Base-by-base conservation (phyloP, 2,888 invertebrate genomes). In the Diarsia mendica region DNA sequence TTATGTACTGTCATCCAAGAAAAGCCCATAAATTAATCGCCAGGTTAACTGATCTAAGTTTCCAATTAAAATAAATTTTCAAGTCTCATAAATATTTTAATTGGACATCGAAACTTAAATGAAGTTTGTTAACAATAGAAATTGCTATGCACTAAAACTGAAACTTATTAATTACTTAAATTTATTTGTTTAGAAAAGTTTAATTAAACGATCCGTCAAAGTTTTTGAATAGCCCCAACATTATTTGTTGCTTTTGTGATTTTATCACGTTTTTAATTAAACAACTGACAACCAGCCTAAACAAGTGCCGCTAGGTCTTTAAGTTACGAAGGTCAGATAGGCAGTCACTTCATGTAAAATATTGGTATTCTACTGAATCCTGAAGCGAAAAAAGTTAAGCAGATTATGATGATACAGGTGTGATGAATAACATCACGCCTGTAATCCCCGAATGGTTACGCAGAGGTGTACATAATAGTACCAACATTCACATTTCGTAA, bases 41-140 rank as follows among this genome's bases (percentile, higher is more conserved):
- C 13, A 0, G 61, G 15, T 46, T 75, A 28, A 68, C 33, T 60
- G 15, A 39, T 13, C 4, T 33, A 51, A 67, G 23, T 46, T 76
- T 44, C 1, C 20, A 28, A 55, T 58, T n/a, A 6, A 46, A 61
- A 39, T 28, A 33, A 33, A 9, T 53, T 68, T 28, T 55, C 39
- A 63, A 44, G 18, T 48, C 61, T 70, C 61, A 63, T 79, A 63
- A 75, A 75, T 44, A 77, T 77, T 67, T 28, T 77, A 49, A 69
- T 79, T 61, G n/a, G 18, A 8, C 9, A 79, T 20, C 20, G 1
- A 23, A 69, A 69, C 61, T 79, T 79, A 63, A 70, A 79, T 63
- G 61, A 63, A 77, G 39, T 77, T 79, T 5, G n/a, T 33, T 49
- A 49, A 63, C 79, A 79, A 79, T 33, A n/a, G 28, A 63, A 44